Evolutionary conservation across 2,888 invertebrate genomes (phyloP), one percentile per base, ranked within the genome.

Genomic region (Petrophora chlorosata): DNA sequence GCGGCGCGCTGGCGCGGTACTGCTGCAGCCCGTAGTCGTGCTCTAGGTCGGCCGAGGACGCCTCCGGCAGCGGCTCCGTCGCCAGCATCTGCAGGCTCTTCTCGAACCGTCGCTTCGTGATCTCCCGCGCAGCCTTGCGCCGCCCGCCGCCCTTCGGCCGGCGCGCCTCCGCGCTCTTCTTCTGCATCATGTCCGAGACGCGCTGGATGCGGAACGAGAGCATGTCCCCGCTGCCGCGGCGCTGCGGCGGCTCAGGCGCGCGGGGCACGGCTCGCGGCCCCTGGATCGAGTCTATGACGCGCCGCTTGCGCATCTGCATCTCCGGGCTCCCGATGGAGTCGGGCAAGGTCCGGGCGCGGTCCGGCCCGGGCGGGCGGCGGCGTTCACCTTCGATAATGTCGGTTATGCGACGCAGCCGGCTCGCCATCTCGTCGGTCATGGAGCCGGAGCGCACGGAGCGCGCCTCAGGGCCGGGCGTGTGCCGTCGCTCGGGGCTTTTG

Each of bases 81-180:
- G 95, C 95, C 66, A 97, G 84, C 94, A 97, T 95, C 81, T 95
- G 95, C 85, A 97, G 92, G 77, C 96, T 96, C 84, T 96, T 96
- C 81, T 97, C 96, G 72, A 96, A 95, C 63, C 96, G 93, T 32
- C 95, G 96, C 68, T 94, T 94, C 83, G 94, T 93, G 68, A 94
- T 94, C 63, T 96, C 93, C 55, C 86, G 64, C 0, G 86, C 85
- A 0, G 85, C 83, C 36, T 80, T 81, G 19, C 86, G 60, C 15
- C 82, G 68, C 0, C 85, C 77, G 0, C 67, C 76, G 7, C 57
- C 65, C 44, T 79, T 83, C 0, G 77, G 73, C 1, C 74, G 66
- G 47, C 75, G 80, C 8, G 74, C 74, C 26, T 81, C 82, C 0
- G 89, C 94, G 92, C 60, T 90, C 82, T 79, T 93, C 92, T 95